Evolutionary conservation across 2,113 vertebrate genomes (phyloP).

Genomic region (Bubalus kerabau): DNA sequence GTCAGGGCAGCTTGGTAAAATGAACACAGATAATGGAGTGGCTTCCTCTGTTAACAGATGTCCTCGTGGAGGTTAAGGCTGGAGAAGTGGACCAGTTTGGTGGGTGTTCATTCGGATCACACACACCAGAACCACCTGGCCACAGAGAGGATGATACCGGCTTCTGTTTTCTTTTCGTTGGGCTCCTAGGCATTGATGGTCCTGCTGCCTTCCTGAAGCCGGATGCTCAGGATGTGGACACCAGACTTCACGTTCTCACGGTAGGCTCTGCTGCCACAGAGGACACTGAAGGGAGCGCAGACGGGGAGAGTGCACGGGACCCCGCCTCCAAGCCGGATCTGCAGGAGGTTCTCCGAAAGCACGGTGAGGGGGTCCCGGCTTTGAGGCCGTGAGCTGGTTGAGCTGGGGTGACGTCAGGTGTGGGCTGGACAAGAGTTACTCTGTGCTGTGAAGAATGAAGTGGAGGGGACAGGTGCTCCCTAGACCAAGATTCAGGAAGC

Average conservation of each 20-base stretch:
- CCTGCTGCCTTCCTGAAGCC: conserved; percentile 87
- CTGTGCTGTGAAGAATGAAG: not conserved
- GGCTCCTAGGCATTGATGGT: conserved; percentile 88
- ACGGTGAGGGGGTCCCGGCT: conserved; percentile 78
- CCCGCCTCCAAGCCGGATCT: conserved; percentile 85
- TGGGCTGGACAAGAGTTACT: not conserved
- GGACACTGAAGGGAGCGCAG: conserved; percentile 78
- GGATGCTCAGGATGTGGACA: conserved; percentile 81
- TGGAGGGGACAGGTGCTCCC: not conserved
- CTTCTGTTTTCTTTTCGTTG: not conserved
- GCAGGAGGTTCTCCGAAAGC: conserved; percentile 90
- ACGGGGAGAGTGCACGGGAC: conserved; percentile 77
- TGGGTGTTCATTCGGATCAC: not conserved
- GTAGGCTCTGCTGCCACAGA: conserved; percentile 79
- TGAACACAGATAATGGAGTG: not conserved
- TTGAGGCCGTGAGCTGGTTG: not conserved
- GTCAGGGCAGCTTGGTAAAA: not conserved
- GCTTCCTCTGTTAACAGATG: not conserved
- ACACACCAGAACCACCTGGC: not conserved
- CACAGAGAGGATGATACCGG: not conserved
- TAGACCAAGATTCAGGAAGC: not conserved
- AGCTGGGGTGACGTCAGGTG: not conserved
- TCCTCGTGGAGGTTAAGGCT: not conserved
- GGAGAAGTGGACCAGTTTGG: not conserved
- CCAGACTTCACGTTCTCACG: conserved; percentile 83